Conservation (phyloP, 2,113 vertebrate species). For the Scomber scombrus region DNA sequence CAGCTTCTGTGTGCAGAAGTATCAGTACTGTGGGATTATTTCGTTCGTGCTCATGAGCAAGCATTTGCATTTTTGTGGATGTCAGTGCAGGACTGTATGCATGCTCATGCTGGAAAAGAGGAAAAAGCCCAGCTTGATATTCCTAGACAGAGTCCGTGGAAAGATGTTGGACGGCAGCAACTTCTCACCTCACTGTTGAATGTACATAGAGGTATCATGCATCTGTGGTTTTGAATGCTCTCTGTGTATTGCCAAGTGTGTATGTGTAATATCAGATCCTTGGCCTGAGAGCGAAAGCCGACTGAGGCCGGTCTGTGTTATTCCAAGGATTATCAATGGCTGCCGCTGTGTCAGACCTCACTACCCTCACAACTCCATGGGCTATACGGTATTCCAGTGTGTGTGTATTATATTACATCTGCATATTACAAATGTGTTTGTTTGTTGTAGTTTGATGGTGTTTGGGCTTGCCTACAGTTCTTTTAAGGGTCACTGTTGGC, state of each 20-base stretch:
- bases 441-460: background rate
- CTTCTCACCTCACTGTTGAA: slow-evolving; percentile 59
- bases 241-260: slow-evolving; percentile 47
- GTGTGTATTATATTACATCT: slow-evolving; percentile 19
- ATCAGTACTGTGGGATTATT: slow-evolving; percentile 15
- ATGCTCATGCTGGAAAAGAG: slow-evolving; percentile 4
- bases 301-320: slow-evolving; percentile 48
- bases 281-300: slow-evolving; percentile 30
- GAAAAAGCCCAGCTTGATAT: slow-evolving; percentile 18
- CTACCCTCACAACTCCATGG: slow-evolving; percentile 27
- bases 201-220: slow-evolving; percentile 35
- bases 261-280: slow-evolving; percentile 44
- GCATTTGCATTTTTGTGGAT: slow-evolving; percentile 44
- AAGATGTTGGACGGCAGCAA: slow-evolving; percentile 19
- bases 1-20: slow-evolving; percentile 33
- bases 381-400: background rate
- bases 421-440: slow-evolving; percentile 17
- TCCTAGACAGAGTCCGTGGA: slow-evolving; percentile 35
- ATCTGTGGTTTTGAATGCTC: slow-evolving; percentile 52
- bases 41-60: slow-evolving; percentile 12
- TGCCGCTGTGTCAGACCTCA: slow-evolving; percentile 31
- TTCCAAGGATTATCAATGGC: slow-evolving; percentile 59
- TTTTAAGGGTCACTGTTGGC: slow-evolving; percentile 17
- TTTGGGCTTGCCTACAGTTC: slow-evolving; percentile 21
- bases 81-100: slow-evolving; percentile 2